Percentiles rank a stretch among this genome's conserved stretches.
phyloP scores from a whole-genome alignment of 2,797 vertebrate species.

The Eospalax fontanierii region DNA sequence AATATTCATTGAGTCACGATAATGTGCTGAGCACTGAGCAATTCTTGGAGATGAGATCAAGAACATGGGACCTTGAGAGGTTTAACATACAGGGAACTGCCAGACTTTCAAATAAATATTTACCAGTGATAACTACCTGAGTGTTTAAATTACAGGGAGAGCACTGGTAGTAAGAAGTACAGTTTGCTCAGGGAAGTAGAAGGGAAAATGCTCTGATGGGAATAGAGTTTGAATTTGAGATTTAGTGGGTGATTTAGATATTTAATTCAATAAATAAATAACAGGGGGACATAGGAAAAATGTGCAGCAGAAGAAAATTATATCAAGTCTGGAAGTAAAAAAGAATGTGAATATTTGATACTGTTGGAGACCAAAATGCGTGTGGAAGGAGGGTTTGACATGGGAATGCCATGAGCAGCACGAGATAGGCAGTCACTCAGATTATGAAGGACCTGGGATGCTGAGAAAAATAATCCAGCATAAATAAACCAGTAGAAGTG shows the following conservation, averaged over 20 bases:
- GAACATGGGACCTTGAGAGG: not conserved
- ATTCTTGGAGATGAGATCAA: not conserved
- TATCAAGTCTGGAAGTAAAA: not conserved
- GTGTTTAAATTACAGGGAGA: not conserved
- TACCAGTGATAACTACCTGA: not conserved
- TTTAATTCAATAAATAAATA: not conserved
- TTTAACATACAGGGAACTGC: not conserved
- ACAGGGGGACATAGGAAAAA: not conserved
- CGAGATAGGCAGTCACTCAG: not conserved
- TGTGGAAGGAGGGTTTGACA: not conserved
- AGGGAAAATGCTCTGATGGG: not conserved
- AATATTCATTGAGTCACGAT: slow-evolving; percentile 17
- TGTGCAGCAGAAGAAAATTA: not conserved
- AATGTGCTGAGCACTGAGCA: not conserved
- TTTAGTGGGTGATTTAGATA: not conserved
- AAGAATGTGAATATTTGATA: not conserved
- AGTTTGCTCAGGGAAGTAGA: not conserved
- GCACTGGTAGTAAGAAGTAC: not conserved
- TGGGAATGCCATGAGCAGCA: not conserved
- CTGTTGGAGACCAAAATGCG: not conserved
- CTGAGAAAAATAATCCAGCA: slow-evolving; percentile 16
- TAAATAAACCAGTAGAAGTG: not conserved
- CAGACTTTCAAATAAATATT: not conserved
- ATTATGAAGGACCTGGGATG: not conserved
- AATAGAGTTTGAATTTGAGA: slow-evolving; percentile 47